Percentiles rank a stretch among this genome's conserved stretches.
Conservation (phyloP, 2,888 invertebrate species). For the Plebejus anna region DNA sequence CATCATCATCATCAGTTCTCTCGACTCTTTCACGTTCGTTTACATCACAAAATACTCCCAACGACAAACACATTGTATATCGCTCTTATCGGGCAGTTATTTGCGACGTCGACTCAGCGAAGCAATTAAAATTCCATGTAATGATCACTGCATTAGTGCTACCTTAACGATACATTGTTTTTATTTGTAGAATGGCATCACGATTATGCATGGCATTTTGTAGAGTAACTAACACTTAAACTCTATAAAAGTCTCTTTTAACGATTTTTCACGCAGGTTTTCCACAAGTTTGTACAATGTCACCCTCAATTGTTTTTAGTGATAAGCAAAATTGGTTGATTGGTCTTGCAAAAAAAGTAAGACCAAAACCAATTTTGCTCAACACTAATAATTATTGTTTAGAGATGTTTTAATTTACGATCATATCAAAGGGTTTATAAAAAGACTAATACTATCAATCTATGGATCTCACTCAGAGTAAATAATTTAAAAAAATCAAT, state of each 20-base stretch:
- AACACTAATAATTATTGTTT: too few relatives aligned
- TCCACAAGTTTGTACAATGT: background rate
- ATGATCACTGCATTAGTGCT: slow-evolving; percentile 11
- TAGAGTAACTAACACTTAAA: too few relatives aligned
- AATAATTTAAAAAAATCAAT: too few relatives aligned
- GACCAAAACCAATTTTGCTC: too few relatives aligned
- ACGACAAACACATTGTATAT: background rate
- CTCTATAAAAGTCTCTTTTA: background rate
- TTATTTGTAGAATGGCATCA: slow-evolving; percentile 6
- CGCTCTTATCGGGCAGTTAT: background rate
- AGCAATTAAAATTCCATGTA: slow-evolving; percentile 11
- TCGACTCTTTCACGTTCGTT: background rate
- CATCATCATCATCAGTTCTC: background rate
- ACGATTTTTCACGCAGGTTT: background rate
- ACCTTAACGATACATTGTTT: slow-evolving; percentile 19
- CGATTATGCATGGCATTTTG: background rate
- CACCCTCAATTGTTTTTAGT: background rate
- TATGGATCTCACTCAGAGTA: too few relatives aligned
- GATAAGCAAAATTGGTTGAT: too few relatives aligned
- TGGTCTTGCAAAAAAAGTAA: too few relatives aligned
- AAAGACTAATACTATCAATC: too few relatives aligned
- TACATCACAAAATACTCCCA: background rate
- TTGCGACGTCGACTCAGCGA: background rate
- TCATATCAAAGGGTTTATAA: too few relatives aligned
- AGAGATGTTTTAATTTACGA: too few relatives aligned